These are phyloP conservation scores for Danionella dracula DNA, from an alignment of 2,797 vertebrate genomes.

Conservation along the genomic window DNA sequence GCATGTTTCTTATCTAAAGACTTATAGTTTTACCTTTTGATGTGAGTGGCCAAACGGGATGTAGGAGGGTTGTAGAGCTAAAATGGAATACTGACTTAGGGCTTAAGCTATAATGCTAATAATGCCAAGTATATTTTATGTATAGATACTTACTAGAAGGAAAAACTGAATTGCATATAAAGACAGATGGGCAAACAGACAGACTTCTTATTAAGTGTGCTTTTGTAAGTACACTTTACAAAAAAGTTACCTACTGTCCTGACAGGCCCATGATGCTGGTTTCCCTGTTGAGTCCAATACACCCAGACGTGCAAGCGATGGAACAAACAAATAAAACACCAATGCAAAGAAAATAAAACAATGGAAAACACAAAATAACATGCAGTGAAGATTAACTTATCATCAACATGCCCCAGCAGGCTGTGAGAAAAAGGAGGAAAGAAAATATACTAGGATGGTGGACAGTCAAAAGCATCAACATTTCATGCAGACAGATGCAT, in stretches of 20 bases:
- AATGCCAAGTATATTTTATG: too few relatives aligned
- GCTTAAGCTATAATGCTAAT: too few relatives aligned
- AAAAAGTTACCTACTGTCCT: conserved; percentile 76
- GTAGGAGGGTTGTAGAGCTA: too few relatives aligned
- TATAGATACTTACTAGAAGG: too few relatives aligned
- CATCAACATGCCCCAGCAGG: background rate
- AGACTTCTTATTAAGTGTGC: background rate
- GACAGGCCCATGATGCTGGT: conserved; percentile 67
- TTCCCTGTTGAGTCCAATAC: conserved; percentile 56
- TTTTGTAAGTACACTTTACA: conserved; percentile 18
- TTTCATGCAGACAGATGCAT: conserved; percentile 5
- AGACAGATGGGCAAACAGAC: background rate
- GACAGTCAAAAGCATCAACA: background rate
- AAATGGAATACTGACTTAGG: too few relatives aligned
- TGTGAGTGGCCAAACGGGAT: too few relatives aligned
- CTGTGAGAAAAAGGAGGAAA: background rate
- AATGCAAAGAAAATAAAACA: conserved; percentile 30
- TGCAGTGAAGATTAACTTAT: too few relatives aligned
- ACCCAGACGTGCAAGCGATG: conserved; percentile 15
- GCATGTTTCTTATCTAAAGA: too few relatives aligned
- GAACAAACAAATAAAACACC: conserved; percentile 14
- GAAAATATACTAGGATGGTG: background rate
- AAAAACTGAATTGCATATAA: too few relatives aligned
- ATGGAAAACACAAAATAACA: conserved; percentile 31
- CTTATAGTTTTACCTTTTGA: too few relatives aligned